These are phyloP conservation scores for Cryptomyrus ogoouensis DNA, from an alignment of 2,113 vertebrate species.

Conservation along the genomic window DNA sequence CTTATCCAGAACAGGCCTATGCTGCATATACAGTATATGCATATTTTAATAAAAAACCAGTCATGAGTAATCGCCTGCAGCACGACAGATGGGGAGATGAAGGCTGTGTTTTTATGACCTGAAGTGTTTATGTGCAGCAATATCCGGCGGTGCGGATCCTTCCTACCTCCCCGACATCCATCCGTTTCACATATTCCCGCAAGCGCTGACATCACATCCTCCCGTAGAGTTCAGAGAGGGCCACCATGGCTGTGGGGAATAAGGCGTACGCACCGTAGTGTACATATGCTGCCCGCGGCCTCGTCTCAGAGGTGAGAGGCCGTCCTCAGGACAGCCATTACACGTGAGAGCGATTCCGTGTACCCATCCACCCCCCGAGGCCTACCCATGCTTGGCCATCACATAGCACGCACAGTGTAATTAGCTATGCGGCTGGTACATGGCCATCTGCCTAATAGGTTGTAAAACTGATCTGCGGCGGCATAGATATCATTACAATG, in stretches of 20 bases:
- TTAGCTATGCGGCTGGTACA: neutral
- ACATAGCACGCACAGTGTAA: neutral
- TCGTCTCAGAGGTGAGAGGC: neutral
- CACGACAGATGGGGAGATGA: neutral
- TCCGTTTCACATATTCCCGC: neutral
- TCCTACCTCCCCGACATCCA: neutral
- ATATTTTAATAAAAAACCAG: neutral
- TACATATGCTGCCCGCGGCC: neutral
- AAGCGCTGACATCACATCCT: neutral
- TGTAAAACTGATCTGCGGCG: neutral
- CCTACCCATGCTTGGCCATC: neutral
- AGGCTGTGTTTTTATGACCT: constrained; percentile 6
- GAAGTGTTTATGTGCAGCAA: neutral
- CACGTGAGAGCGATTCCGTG: neutral
- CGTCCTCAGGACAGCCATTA: neutral
- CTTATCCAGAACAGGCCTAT: neutral
- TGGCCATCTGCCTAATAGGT: neutral
- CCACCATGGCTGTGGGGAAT: neutral
- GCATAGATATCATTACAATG: neutral
- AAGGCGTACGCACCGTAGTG: no score
- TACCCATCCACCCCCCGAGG: neutral
- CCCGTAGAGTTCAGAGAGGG: neutral
- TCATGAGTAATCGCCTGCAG: neutral
- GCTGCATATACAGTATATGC: neutral
- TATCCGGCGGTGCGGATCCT: neutral